A percentile compares a stretch with the other conserved stretches of the same genome.
These are phyloP conservation scores for Drosophila azteca DNA, from an alignment of 1,140 invertebrate species.

Conservation along the genomic window DNA sequence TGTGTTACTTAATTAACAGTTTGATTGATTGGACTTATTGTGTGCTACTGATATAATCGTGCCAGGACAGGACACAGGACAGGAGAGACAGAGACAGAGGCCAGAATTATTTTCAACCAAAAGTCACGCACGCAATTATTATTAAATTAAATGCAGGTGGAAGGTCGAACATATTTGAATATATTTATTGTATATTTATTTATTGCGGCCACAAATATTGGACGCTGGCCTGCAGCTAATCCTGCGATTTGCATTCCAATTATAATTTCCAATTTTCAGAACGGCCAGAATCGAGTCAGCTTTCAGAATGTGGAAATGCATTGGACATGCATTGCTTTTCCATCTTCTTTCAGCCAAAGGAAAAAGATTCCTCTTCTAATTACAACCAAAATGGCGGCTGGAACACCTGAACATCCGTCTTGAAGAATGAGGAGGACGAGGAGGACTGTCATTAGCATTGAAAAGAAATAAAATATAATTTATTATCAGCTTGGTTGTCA, in stretches of 20 bases:
- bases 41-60: conserved; percentile 53
- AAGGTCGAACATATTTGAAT: conserved; percentile 12
- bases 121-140: conserved; percentile 77
- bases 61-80: conserved; percentile 17
- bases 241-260: conserved; percentile 57
- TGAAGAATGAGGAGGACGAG: conserved; percentile 5
- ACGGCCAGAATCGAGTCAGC: too few species aligned
- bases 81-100: conserved; percentile 17
- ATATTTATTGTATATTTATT: conserved; percentile 18
- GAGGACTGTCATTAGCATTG: conserved; percentile 66
- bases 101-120: conserved; percentile 62
- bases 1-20: conserved; percentile 77
- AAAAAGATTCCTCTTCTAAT: too few species aligned
- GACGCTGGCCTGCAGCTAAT: conserved; percentile 10
- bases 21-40: conserved; percentile 74
- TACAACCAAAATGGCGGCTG: too few species aligned
- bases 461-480: conserved; percentile 83
- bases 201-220: conserved; percentile 73
- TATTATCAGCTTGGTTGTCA: conserved; percentile 77
- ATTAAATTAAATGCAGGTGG: conserved; percentile 43
- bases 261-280: conserved; percentile 47
- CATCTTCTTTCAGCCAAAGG: too few species aligned
- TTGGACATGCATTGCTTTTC: too few species aligned
- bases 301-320: too few species aligned
- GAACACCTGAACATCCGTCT: conserved; percentile 27